phyloP scores from a whole-genome alignment of 2,797 vertebrate species.

The Gallinago solitaria region DNA sequence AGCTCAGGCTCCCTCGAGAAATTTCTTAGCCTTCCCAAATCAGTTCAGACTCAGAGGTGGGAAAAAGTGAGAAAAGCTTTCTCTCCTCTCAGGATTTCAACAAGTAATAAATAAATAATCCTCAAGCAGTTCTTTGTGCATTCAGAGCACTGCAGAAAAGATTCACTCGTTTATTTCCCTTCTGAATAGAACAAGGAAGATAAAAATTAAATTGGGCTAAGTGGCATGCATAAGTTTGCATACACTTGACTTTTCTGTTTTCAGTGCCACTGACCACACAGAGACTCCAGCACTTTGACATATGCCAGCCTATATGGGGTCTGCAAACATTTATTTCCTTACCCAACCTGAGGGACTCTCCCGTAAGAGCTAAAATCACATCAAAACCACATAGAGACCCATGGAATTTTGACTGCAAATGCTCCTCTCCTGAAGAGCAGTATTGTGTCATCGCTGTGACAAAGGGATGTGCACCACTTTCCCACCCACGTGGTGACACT shows the following conservation, averaged over 20 bases:
- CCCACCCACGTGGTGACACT: not conserved
- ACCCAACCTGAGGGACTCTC: not conserved
- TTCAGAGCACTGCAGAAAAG: not conserved
- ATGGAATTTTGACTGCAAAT: not conserved
- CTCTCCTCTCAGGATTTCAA: slow-evolving; percentile 8
- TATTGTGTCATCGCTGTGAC: not conserved
- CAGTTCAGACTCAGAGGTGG: not conserved
- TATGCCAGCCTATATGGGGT: not conserved
- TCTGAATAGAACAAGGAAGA: not conserved
- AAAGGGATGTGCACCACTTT: accelerated
- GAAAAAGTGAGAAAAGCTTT: not conserved
- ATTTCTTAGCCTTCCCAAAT: slow-evolving; percentile 7
- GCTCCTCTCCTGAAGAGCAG: not conserved
- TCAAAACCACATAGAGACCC: accelerated
- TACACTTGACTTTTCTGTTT: not conserved
- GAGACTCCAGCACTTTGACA: not conserved
- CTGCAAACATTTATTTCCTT: not conserved
- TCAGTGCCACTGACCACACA: not conserved
- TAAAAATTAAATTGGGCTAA: slow-evolving; percentile 25
- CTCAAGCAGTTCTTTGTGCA: not conserved
- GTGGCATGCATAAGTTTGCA: not conserved
- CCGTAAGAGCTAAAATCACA: not conserved
- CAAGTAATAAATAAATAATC: slow-evolving; percentile 60
- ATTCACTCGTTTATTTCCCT: slow-evolving; percentile 12
- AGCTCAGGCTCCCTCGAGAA: slow-evolving; percentile 20